A percentile compares a stretch with the other conserved stretches of the same genome.
Evolutionary conservation across 2,113 vertebrate genomes (phyloP).

Genomic region (Alethe castanea): DNA sequence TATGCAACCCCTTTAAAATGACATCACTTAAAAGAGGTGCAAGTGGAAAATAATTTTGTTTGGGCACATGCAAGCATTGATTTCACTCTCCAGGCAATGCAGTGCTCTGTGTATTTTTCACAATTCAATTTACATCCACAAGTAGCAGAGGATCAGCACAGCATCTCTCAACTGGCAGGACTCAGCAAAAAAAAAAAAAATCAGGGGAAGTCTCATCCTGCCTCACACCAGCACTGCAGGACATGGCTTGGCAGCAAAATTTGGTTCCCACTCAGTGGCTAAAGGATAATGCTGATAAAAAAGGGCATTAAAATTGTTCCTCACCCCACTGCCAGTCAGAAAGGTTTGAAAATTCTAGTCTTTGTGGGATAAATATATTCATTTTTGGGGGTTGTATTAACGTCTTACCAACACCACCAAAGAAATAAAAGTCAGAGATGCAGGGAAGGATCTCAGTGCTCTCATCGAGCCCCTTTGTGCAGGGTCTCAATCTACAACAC

Average conservation of each 20-base stretch:
- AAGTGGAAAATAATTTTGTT: not conserved
- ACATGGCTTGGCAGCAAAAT: not conserved
- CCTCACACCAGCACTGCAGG: not conserved
- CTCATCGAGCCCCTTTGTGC: not conserved
- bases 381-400: not conserved
- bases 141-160: not conserved
- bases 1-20: not conserved
- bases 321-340: not conserved
- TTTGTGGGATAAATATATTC: not conserved
- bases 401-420: not conserved
- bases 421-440: not conserved
- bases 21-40: not conserved
- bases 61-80: not conserved
- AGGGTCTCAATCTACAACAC: not conserved
- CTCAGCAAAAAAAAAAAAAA: no score
- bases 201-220: not conserved
- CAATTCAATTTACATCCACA: not conserved
- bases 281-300: not conserved
- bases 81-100: not conserved
- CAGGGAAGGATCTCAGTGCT: not conserved
- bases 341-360: not conserved
- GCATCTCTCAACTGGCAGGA: not conserved
- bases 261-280: not conserved
- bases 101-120: not conserved
- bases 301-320: not conserved